These are phyloP conservation scores for Salmo trutta DNA, from an alignment of 2,797 vertebrate genomes.

Conservation along the genomic window DNA sequence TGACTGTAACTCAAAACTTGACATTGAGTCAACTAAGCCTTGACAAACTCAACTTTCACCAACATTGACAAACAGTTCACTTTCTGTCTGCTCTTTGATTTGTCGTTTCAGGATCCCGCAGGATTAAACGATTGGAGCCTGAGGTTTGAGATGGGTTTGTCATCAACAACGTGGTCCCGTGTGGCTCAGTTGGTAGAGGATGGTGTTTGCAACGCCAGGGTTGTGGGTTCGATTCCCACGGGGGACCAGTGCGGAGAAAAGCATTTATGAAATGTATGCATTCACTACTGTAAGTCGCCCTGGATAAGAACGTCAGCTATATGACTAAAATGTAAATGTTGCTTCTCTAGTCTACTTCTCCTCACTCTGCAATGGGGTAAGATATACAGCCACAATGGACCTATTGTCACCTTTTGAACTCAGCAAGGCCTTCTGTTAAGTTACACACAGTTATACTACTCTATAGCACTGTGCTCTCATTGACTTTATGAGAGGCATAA, in stretches of 20 bases:
- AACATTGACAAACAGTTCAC: neutral
- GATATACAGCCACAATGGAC: conserved; percentile 51
- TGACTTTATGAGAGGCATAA: no score
- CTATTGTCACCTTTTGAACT: neutral
- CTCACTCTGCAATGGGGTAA: conserved; percentile 68
- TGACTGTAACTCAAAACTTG: neutral
- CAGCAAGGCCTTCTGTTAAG: neutral
- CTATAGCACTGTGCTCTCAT: no score
- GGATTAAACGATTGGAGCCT: conserved; percentile 48
- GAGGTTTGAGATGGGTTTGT: conserved; percentile 60
- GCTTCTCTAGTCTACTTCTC: conserved; percentile 48
- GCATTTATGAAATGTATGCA: no score
- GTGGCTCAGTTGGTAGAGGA: no score
- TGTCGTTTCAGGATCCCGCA: conserved; percentile 19
- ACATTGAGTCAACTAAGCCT: no score
- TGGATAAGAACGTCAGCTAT: no score
- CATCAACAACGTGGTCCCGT: conserved; percentile 44
- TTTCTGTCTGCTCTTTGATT: conserved; percentile 25
- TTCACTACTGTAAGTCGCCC: no score
- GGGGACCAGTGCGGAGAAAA: no score
- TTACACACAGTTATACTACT: neutral
- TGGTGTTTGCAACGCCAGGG: no score
- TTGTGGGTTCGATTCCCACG: no score
- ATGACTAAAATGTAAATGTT: no score
- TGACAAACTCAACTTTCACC: neutral